Evolutionary conservation across 2,888 invertebrate species (phyloP).

Genomic region (Hylaea fasciaria): DNA sequence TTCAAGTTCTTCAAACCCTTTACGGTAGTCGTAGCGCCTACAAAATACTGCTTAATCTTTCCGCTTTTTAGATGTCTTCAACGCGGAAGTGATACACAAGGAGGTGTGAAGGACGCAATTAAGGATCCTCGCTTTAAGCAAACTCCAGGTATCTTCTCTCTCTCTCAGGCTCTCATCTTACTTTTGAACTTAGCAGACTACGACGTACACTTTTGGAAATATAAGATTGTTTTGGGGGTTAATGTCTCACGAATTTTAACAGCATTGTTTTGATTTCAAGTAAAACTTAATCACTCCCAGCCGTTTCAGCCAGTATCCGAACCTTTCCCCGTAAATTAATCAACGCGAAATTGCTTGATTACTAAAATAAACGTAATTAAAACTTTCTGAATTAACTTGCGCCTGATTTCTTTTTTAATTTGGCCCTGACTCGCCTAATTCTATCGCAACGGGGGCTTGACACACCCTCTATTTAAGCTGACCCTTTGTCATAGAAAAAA

Average conservation of each 20-base stretch:
- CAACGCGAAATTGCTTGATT: conserved; percentile 72
- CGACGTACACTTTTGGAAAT: conserved; percentile 8
- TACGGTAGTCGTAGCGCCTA: not conserved
- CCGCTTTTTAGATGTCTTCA: conserved; percentile 39
- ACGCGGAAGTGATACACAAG: conserved; percentile 46
- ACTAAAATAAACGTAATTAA: conserved; percentile 84
- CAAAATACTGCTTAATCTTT: conserved; percentile 26
- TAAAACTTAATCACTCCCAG: conserved; percentile 14
- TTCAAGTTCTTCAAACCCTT: too few species aligned
- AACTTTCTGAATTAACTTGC: conserved; percentile 80
- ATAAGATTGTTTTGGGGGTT: too few species aligned
- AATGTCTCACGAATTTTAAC: too few species aligned
- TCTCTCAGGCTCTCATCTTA: conserved; percentile 47
- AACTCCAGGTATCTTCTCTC: conserved; percentile 53
- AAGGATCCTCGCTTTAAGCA: conserved; percentile 57
- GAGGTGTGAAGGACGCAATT: conserved; percentile 57
- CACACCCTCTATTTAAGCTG: conserved; percentile 72
- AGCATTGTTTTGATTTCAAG: too few species aligned
- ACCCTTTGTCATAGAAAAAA: conserved; percentile 72
- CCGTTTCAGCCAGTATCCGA: conserved; percentile 43
- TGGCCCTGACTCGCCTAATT: conserved; percentile 77
- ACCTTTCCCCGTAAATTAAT: conserved; percentile 68
- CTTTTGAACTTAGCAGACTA: conserved; percentile 37
- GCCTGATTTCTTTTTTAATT: conserved; percentile 84
- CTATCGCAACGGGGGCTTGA: conserved; percentile 76